Evolutionary conservation across 2,888 invertebrate species (phyloP).

Genomic region (Ennomos fuscantarius): DNA sequence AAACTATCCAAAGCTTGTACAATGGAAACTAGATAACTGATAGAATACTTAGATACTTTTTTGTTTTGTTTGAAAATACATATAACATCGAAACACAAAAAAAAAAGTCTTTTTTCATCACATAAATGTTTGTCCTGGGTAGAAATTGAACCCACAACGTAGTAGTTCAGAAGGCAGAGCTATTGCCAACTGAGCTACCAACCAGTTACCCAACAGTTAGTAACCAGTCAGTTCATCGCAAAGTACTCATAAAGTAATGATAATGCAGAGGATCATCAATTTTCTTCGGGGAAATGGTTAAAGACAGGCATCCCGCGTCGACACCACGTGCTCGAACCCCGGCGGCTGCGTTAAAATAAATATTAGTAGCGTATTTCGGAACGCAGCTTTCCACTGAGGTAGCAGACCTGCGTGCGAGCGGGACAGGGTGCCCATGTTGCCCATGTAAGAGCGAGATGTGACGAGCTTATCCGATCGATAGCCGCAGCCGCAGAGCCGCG

Average conservation of each 20-base stretch:
- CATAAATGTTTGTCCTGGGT: too few species aligned
- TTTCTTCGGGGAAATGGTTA: conserved; percentile 7
- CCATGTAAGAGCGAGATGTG: conserved; percentile 67
- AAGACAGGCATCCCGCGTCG: conserved; percentile 28
- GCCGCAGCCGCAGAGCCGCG: conserved; percentile 84
- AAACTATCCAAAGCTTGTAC: too few species aligned
- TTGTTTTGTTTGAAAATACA: too few species aligned
- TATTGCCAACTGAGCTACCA: too few species aligned
- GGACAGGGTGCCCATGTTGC: conserved; percentile 46
- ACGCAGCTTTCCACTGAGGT: conserved; percentile 74
- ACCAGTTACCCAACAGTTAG: too few species aligned
- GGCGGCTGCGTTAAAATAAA: conserved; percentile 83
- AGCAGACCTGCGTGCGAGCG: conserved; percentile 62
- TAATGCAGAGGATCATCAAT: conserved; percentile 11
- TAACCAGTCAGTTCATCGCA: not conserved
- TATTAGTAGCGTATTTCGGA: conserved; percentile 83
- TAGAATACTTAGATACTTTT: too few species aligned
- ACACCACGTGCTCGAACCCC: conserved; percentile 74
- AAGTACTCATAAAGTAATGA: conserved; percentile 1
- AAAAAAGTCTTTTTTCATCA: too few species aligned
- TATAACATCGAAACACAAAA: too few species aligned
- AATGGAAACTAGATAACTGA: too few species aligned
- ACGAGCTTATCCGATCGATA: conserved; percentile 80
- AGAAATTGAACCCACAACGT: too few species aligned
- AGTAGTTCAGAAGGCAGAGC: too few species aligned